Conservation (phyloP, 2,888 invertebrate species). For the Chrysina gloriosa region DNA sequence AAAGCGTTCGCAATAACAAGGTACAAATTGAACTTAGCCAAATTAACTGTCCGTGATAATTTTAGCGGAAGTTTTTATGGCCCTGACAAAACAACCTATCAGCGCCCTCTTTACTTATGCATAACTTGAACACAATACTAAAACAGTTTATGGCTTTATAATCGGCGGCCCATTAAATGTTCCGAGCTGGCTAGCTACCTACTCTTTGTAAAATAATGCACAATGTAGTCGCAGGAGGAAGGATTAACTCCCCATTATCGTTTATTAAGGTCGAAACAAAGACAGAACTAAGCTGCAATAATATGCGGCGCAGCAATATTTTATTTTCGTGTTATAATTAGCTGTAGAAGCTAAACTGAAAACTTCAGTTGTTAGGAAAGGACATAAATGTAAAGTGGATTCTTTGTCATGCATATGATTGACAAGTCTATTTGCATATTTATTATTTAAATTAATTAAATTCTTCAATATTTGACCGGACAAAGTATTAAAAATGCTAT, state of each 20-base stretch:
- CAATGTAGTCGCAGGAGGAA: neutral
- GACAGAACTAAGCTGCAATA: neutral
- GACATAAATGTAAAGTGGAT: no score
- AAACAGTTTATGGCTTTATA: conserved; percentile 1
- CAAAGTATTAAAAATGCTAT: no score
- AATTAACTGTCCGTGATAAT: conserved; percentile 15
- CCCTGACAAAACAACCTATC: neutral
- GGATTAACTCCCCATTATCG: neutral
- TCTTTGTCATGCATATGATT: no score
- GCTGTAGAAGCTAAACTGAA: neutral
- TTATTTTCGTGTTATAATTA: neutral
- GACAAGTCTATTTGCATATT: no score
- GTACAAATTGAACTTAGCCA: conserved; percentile 21
- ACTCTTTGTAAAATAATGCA: neutral
- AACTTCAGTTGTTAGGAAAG: no score
- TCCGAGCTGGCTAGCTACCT: neutral
- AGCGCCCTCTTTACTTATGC: conserved; percentile 11
- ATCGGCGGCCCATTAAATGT: conserved; percentile 20
- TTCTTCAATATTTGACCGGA: no score
- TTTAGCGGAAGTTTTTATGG: conserved; percentile 2
- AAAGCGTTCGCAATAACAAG: neutral
- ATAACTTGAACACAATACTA: neutral
- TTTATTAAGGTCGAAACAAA: neutral
- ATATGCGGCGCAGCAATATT: neutral
- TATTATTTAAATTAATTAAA: no score